These are phyloP conservation scores for Nannoperca australis DNA, from an alignment of 2,797 vertebrate species.

Conservation along the genomic window DNA sequence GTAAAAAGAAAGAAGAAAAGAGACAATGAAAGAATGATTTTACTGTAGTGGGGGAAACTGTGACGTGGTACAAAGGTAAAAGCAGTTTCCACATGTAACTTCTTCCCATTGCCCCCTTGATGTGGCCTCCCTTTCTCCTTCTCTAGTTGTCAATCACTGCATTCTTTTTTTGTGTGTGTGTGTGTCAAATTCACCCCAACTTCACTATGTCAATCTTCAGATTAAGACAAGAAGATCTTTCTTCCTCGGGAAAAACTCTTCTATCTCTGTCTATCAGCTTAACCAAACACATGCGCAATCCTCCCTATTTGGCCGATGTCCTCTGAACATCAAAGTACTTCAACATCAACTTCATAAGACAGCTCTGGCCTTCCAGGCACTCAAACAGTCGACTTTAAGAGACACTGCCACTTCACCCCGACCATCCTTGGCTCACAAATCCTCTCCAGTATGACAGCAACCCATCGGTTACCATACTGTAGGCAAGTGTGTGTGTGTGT, in stretches of 20 bases:
- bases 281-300: neutral
- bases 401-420: neutral
- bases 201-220: constrained; percentile 25
- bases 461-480: constrained; percentile 5
- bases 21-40: constrained; percentile 44
- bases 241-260: constrained; percentile 52
- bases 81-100: constrained; percentile 30
- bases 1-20: constrained; percentile 26
- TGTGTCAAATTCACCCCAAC: constrained; percentile 21
- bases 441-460: constrained; percentile 27
- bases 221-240: constrained; percentile 29
- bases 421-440: constrained; percentile 20
- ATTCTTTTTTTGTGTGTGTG: constrained; percentile 25
- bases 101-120: constrained; percentile 5
- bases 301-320: neutral
- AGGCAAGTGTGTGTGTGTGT: neutral
- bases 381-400: constrained; percentile 25
- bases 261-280: constrained; percentile 34
- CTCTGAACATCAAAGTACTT: constrained; percentile 2
- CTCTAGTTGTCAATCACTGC: constrained; percentile 27
- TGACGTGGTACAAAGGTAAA: constrained; percentile 2
- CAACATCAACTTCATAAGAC: constrained; percentile 41
- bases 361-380: constrained; percentile 29
- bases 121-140: constrained; percentile 1
- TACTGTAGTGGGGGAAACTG: constrained; percentile 6